Conservation (phyloP, 1,140 invertebrate species). For the Maconellicoccus hirsutus region DNA sequence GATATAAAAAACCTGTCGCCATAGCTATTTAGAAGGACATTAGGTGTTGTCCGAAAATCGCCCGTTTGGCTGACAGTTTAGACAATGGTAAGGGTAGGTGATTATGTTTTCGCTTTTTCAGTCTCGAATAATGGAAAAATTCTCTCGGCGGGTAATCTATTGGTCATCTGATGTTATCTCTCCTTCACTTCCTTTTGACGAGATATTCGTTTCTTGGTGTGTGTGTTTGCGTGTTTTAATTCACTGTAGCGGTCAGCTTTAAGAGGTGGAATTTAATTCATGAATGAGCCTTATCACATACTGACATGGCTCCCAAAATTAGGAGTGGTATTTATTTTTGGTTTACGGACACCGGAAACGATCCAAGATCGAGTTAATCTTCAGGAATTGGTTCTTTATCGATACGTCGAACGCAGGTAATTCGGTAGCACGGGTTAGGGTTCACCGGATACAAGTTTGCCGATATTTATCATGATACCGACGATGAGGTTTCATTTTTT, state of each 20-base stretch:
- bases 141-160: neutral
- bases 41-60: constrained; percentile 18
- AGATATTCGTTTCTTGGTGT: neutral
- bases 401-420: neutral
- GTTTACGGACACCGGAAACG: neutral
- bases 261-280: neutral
- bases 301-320: neutral
- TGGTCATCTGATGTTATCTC: constrained; percentile 3
- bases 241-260: neutral
- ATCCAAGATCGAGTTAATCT: neutral
- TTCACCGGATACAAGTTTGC: no score
- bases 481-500: no score
- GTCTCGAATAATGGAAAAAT: neutral
- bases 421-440: neutral
- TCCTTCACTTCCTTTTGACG: neutral
- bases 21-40: constrained; percentile 15
- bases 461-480: no score
- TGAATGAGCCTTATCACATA: neutral
- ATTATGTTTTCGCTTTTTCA: neutral
- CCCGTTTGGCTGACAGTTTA: neutral
- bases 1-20: constrained; percentile 12
- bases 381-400: neutral
- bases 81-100: neutral
- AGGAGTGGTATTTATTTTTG: neutral
- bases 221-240: no score